Base-by-base conservation (phyloP, 1,140 invertebrate genomes). In the Pteromalus puparum region DNA sequence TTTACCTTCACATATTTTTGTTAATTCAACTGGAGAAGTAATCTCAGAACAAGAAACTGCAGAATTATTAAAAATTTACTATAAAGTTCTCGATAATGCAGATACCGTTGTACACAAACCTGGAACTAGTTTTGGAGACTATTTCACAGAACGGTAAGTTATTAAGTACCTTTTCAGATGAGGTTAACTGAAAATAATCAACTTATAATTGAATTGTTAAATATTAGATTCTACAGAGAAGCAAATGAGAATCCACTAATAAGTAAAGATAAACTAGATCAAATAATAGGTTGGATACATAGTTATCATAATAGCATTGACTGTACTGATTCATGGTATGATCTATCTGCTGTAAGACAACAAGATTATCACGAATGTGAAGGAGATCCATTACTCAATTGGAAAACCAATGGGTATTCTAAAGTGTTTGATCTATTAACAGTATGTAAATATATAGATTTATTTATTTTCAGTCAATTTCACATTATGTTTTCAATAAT, bases 401-500 rank as follows among this genome's bases (percentile, higher is more conserved):
- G 95, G 95, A 95, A 95, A 85, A 89, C 92, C 24, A 93, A 92
- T 85, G 95, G 95, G 38, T 96, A 94, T 87, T 93, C 90, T 82
- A 94, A 90, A 38, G 89, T 96, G 82, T 91, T 96, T 15, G 90
- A 94, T 86, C 79, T 95, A 34, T 90, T 96, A 79, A 93, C 94
- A 92, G 95, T 95, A 93, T 87, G 78, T 85, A 74, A 65, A 92
- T 87, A 79, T 79, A 82, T 53, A 77, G 2, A 70, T 83, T 72
- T 67, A 28, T 73, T 84, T 53, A 26, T 24, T 48, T 77, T 75
- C 5, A 82, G 34, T 7, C 61, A 74, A 83, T 13, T 79, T 48
- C n/a, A 67, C 28, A 21, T 82, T 81, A 15, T 80, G 53, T 46
- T 53, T 70, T 4, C 21, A 81, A 34, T n/a, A 9, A 72, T 81